phyloP scores from a whole-genome alignment of 2,113 vertebrate species.

The Hyperoodon ampullatus region DNA sequence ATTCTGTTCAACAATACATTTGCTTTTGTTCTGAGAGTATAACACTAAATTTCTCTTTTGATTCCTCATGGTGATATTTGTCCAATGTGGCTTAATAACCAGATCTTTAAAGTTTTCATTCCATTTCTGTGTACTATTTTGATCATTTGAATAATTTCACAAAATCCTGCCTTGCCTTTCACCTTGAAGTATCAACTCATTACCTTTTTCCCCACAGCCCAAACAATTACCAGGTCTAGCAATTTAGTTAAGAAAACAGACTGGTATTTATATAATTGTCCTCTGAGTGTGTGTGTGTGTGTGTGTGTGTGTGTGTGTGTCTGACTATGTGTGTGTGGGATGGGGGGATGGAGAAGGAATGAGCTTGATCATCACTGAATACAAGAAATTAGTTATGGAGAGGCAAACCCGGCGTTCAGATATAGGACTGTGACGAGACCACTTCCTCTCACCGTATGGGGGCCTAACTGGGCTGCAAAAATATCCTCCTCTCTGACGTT shows the following conservation, averaged over 20 bases:
- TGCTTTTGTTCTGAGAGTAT: not conserved
- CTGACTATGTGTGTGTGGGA: not conserved
- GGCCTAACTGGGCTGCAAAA: not conserved
- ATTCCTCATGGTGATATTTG: not conserved
- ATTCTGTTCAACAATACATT: not conserved
- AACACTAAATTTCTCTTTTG: constrained; percentile 6
- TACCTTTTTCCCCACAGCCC: not conserved
- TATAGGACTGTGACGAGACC: not conserved
- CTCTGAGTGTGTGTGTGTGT: not conserved
- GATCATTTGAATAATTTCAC: constrained; percentile 18
- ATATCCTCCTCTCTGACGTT: constrained; percentile 34
- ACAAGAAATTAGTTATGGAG: not conserved
- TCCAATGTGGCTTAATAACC: constrained; percentile 8
- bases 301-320: not conserved
- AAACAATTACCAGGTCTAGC: constrained; percentile 9
- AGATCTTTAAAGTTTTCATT: constrained; percentile 7
- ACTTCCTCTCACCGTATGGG: not conserved
- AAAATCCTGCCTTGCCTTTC: not conserved
- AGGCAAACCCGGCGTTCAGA: not conserved
- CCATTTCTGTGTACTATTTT: not conserved
- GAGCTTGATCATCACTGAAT: not conserved
- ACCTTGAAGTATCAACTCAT: not conserved
- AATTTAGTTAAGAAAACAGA: not conserved
- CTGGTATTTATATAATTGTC: not conserved
- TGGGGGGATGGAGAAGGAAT: not conserved